A percentile compares a stretch with the other conserved stretches of the same genome.
Conservation (phyloP, 1,140 invertebrate species). For the Leptinotarsa defecta region DNA sequence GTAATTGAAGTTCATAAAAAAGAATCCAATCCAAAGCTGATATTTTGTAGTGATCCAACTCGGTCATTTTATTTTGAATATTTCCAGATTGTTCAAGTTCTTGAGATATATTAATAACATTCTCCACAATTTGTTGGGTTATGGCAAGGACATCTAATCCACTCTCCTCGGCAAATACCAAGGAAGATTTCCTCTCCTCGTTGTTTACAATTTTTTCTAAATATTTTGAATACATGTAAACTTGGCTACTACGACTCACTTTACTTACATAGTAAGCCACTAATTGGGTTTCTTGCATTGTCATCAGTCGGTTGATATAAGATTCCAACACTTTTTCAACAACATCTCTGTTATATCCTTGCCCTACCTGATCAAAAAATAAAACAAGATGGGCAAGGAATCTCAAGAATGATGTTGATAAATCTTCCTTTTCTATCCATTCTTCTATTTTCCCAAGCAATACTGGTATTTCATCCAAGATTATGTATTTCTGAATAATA, state of each 20-base stretch:
- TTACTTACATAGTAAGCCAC: conserved; percentile 84
- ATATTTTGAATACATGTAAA: conserved; percentile 77
- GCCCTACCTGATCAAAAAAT: conserved; percentile 78
- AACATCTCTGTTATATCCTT: conserved; percentile 67
- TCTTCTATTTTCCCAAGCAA: conserved; percentile 66
- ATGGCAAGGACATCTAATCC: conserved; percentile 84
- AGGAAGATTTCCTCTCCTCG: conserved; percentile 65
- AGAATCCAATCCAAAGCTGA: conserved; percentile 87
- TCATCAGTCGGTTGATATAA: conserved; percentile 71
- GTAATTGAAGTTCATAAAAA: conserved; percentile 76
- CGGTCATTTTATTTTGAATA: conserved; percentile 57
- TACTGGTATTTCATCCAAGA: conserved; percentile 70
- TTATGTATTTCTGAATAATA: conserved; percentile 77
- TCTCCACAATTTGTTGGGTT: conserved; percentile 82
- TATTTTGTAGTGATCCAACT: conserved; percentile 75
- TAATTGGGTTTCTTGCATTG: conserved; percentile 73
- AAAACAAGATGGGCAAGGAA: conserved; percentile 86
- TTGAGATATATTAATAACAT: conserved; percentile 59
- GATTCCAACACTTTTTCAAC: conserved; percentile 75
- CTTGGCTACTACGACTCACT: conserved; percentile 72
- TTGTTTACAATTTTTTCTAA: conserved; percentile 71
- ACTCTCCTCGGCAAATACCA: conserved; percentile 70
- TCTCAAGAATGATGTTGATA: conserved; percentile 68
- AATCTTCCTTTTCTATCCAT: conserved; percentile 42
- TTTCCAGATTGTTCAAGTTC: conserved; percentile 38